Percentiles rank a stretch among this genome's conserved stretches.
Evolutionary conservation across 2,888 invertebrate species (phyloP).

Genomic region (Eilema caniola): DNA sequence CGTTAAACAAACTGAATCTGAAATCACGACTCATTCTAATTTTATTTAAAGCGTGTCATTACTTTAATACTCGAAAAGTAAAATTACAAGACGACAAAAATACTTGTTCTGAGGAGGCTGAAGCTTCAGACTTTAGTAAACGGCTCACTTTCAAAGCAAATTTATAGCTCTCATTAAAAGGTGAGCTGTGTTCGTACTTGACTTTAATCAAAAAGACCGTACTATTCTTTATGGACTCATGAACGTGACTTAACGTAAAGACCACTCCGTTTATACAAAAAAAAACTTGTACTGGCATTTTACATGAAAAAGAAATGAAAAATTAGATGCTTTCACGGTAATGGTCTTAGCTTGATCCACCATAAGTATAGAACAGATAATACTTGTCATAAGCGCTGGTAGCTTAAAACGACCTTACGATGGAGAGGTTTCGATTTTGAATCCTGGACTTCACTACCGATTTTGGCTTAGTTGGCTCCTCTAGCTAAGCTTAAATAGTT

Average conservation of each 20-base stretch:
- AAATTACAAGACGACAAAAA: neutral
- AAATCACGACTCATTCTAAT: too few species aligned
- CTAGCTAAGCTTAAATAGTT: too few species aligned
- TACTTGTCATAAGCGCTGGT: too few species aligned
- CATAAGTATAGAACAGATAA: too few species aligned
- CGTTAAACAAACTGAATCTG: too few species aligned
- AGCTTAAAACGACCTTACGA: too few species aligned
- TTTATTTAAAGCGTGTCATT: too few species aligned
- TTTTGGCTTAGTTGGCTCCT: too few species aligned
- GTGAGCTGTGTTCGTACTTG: neutral
- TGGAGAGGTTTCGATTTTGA: too few species aligned
- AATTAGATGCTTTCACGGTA: too few species aligned
- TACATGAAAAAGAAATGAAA: neutral
- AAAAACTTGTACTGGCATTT: neutral
- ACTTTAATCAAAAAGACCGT: neutral
- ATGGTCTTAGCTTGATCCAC: too few species aligned
- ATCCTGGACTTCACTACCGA: too few species aligned
- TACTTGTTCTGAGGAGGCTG: neutral
- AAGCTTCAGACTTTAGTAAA: neutral
- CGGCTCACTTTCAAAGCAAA: neutral
- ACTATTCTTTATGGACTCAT: neutral
- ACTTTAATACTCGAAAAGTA: neutral
- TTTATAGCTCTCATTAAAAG: conserved; percentile 1
- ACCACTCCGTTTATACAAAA: neutral
- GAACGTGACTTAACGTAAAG: conserved; percentile 1